phyloP scores from a whole-genome alignment of 2,797 vertebrate genomes.

The Avahi laniger region DNA sequence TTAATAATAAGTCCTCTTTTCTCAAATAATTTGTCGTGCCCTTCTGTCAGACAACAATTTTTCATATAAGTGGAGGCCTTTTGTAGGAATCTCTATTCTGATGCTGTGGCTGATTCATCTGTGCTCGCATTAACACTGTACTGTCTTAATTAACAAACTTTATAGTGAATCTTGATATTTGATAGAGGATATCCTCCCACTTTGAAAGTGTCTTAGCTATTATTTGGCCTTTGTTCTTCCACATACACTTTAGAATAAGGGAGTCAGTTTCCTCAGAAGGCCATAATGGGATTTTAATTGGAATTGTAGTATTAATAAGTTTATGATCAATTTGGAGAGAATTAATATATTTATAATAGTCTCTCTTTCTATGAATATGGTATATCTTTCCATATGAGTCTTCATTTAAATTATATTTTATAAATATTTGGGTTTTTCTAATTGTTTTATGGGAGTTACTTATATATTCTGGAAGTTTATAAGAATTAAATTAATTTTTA shows the following conservation, averaged over 20 bases:
- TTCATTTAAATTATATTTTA: background rate
- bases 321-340: background rate
- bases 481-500: background rate
- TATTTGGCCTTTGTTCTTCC: background rate
- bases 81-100: background rate
- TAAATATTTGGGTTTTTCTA: background rate
- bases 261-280: background rate
- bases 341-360: background rate
- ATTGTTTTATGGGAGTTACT: background rate
- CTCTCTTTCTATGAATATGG: background rate
- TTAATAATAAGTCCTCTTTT: background rate
- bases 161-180: background rate
- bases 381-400: background rate
- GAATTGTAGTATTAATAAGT: background rate
- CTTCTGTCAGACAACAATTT: background rate
- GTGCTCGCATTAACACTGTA: background rate
- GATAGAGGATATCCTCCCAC: background rate
- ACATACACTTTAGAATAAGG: background rate
- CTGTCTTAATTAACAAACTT: background rate
- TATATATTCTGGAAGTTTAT: background rate
- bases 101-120: background rate
- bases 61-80: background rate
- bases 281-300: background rate
- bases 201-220: background rate
- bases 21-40: background rate